Conservation (phyloP, 2,888 invertebrate species). For the Andrena bicolor region DNA sequence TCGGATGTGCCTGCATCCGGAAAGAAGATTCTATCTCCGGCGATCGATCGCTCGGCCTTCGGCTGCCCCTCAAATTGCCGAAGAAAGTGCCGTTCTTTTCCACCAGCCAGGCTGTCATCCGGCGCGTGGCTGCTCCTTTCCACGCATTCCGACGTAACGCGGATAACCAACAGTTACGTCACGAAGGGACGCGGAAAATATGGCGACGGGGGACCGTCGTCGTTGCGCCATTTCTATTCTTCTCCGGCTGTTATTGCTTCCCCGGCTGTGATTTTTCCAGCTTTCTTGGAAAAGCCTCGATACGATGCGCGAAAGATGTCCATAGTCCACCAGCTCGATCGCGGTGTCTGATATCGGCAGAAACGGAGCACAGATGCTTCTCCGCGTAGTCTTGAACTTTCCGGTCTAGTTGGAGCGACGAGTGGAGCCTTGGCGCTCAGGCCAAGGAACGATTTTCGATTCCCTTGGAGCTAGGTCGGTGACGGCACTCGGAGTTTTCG, state of each 20-base stretch:
- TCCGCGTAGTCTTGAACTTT: constrained; percentile 30
- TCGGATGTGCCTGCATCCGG: constrained; percentile 65
- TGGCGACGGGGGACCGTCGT: not conserved
- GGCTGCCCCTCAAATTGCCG: constrained; percentile 55
- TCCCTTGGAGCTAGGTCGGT: not conserved
- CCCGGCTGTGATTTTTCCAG: not conserved
- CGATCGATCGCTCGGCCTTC: constrained; percentile 63
- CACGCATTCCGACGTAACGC: constrained; percentile 28
- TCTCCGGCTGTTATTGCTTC: not conserved
- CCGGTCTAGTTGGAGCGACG: constrained; percentile 45
- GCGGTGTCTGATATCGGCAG: no score
- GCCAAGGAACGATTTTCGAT: constrained; percentile 21
- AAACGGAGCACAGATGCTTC: no score
- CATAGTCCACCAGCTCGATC: no score
- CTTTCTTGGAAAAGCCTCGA: not conserved
- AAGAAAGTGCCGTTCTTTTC: constrained; percentile 57
- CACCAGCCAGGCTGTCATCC: not conserved
- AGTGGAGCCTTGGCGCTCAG: constrained; percentile 6
- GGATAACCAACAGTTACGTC: constrained; percentile 36
- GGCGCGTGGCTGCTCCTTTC: constrained; percentile 20
- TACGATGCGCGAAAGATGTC: no score
- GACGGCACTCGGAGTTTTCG: not conserved
- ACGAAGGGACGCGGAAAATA: constrained; percentile 16
- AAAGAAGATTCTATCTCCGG: constrained; percentile 63
- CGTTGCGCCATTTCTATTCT: constrained; percentile 29